A percentile compares a stretch with the other conserved stretches of the same genome.
phyloP scores from a whole-genome alignment of 2,113 vertebrate species.

The Ophthalmolycus amberensis region DNA sequence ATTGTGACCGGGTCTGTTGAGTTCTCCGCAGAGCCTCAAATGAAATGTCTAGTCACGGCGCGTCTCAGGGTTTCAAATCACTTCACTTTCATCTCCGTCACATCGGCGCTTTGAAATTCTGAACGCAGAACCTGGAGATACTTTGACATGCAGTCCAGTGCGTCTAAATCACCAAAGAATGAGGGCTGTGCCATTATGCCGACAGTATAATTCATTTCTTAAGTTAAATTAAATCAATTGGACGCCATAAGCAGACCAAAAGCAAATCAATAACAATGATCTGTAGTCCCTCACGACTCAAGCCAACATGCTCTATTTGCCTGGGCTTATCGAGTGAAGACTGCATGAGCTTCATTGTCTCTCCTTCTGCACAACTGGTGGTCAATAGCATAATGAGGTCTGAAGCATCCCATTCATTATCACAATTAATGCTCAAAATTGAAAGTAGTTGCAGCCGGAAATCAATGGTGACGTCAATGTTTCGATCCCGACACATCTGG shows the following conservation, averaged over 20 bases:
- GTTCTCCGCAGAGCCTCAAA: constrained; percentile 7
- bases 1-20: background rate
- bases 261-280: constrained; percentile 40
- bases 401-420: constrained; percentile 51
- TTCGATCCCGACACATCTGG: constrained; percentile 10
- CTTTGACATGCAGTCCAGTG: background rate
- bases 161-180: background rate
- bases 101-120: constrained; percentile 1
- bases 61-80: background rate
- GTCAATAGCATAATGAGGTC: constrained; percentile 56
- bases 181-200: background rate
- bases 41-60: background rate
- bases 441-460: constrained; percentile 8
- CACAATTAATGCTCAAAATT: constrained; percentile 34
- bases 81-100: constrained; percentile 2
- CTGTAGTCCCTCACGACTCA: constrained; percentile 8
- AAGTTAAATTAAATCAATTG: constrained; percentile 13
- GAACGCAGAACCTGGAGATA: background rate
- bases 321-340: constrained; percentile 17
- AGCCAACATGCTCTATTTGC: constrained; percentile 25
- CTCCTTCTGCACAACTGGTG: background rate
- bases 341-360: constrained; percentile 37
- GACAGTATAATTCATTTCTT: background rate
- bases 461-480: constrained; percentile 18
- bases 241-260: constrained; percentile 2